A percentile compares a stretch with the other conserved stretches of the same genome.
These are phyloP conservation scores for Achatina immaculata DNA, from an alignment of 1,140 invertebrate genomes.

Conservation along the genomic window DNA sequence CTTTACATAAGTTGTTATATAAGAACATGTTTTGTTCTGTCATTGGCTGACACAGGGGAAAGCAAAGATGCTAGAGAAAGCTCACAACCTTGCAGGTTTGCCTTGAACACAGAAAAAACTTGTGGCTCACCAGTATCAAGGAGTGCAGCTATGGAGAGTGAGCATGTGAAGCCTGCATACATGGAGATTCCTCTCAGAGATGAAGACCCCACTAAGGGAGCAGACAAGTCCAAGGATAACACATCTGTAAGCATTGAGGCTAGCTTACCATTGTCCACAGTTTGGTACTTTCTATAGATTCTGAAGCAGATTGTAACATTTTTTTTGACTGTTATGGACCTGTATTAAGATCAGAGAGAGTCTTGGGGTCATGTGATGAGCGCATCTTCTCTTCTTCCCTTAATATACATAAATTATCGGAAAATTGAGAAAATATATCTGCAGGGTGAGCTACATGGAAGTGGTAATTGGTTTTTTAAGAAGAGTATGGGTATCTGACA, in stretches of 20 bases:
- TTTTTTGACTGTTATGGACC: background rate
- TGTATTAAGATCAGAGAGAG: too few species aligned
- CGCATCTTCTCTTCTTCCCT: too few species aligned
- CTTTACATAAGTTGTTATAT: too few species aligned
- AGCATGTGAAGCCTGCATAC: slow-evolving; percentile 20
- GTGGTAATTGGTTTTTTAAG: too few species aligned
- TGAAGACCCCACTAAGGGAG: background rate
- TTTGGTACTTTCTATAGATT: slow-evolving; percentile 36
- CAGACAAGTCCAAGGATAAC: slow-evolving; percentile 8
- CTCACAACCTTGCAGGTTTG: background rate
- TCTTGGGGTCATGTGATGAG: too few species aligned
- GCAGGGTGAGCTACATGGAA: too few species aligned
- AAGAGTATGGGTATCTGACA: too few species aligned
- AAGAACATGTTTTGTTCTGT: too few species aligned
- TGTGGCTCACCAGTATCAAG: background rate
- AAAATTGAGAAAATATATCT: too few species aligned
- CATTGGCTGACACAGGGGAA: slow-evolving; percentile 1
- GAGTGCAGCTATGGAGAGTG: slow-evolving; percentile 5
- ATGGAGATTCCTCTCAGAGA: slow-evolving; percentile 48
- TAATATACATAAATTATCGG: too few species aligned
- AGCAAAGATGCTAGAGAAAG: background rate
- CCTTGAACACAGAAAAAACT: background rate
- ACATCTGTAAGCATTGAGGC: slow-evolving; percentile 37
- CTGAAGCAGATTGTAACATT: background rate
- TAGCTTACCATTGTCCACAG: slow-evolving; percentile 50